These are phyloP conservation scores for Aplysina aerophoba DNA, from an alignment of 37 sponge, comb jelly and placozoan species.

Conservation along the genomic window DNA sequence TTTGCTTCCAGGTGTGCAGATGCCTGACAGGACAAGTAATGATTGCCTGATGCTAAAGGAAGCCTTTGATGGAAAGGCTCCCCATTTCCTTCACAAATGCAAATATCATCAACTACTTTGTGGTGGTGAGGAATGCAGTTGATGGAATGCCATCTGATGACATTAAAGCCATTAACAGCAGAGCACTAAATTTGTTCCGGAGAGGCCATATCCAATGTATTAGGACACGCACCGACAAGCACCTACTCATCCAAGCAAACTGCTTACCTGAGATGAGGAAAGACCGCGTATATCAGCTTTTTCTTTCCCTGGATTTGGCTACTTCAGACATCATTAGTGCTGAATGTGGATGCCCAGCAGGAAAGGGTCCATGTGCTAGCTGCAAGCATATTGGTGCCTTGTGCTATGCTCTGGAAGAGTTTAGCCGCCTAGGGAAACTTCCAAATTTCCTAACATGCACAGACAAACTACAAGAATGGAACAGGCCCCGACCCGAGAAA, in stretches of 20 bases:
- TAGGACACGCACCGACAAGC: not conserved
- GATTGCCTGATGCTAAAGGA: constrained; percentile 3
- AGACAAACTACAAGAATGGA: constrained; percentile 43
- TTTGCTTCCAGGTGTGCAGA: not conserved
- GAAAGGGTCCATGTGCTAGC: too few species aligned
- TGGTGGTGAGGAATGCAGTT: constrained; percentile 5
- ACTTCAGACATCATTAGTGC: too few species aligned
- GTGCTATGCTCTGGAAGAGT: too few species aligned
- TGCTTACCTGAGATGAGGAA: too few species aligned
- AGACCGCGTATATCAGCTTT: too few species aligned
- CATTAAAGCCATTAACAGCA: constrained; percentile 40
- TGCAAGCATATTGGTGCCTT: too few species aligned
- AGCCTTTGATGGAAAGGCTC: constrained; percentile 3
- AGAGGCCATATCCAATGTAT: constrained; percentile 51
- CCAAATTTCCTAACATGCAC: too few species aligned
- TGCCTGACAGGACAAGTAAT: not conserved
- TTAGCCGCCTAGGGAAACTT: too few species aligned
- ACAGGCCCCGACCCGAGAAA: constrained; percentile 29
- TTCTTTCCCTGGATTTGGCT: too few species aligned
- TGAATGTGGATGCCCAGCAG: too few species aligned
- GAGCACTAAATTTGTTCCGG: constrained; percentile 41
- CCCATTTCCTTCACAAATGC: constrained; percentile 17
- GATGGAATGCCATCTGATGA: constrained; percentile 37
- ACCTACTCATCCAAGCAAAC: not conserved
- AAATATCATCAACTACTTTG: constrained; percentile 42